phyloP scores from a whole-genome alignment of 2,113 vertebrate genomes.

The Alethe castanea region DNA sequence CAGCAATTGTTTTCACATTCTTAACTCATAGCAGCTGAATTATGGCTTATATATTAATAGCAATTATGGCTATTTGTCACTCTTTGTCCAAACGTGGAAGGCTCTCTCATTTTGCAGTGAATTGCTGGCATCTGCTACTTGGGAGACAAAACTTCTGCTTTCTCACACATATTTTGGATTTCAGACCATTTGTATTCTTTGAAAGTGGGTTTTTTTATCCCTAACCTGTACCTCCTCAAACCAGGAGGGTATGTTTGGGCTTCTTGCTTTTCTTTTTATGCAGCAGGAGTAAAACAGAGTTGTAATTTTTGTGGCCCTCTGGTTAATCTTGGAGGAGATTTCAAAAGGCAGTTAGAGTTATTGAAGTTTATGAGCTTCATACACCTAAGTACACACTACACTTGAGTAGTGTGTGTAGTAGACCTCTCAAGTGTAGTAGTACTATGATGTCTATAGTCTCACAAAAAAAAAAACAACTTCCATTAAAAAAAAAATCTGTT shows the following conservation, averaged over 20 bases:
- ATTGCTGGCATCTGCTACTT: neutral
- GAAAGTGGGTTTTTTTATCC: neutral
- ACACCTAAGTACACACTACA: neutral
- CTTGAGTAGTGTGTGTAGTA: neutral
- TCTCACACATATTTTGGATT: neutral
- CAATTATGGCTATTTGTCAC: neutral
- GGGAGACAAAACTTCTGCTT: neutral
- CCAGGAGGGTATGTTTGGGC: neutral
- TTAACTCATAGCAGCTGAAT: neutral
- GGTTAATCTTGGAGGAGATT: neutral
- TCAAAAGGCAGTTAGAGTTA: neutral
- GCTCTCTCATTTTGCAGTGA: neutral
- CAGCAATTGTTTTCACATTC: neutral
- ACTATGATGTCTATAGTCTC: neutral
- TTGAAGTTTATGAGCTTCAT: neutral
- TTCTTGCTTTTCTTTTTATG: neutral
- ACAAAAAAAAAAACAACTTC: neutral
- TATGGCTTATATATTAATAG: neutral
- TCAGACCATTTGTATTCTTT: neutral
- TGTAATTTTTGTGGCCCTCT: neutral
- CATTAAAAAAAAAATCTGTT: neutral
- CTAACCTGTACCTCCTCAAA: neutral
- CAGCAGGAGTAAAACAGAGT: neutral
- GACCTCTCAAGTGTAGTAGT: neutral
- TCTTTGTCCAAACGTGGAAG: neutral